Base-by-base conservation (phyloP, 2,888 invertebrate genomes). In the Erebia ligea region DNA sequence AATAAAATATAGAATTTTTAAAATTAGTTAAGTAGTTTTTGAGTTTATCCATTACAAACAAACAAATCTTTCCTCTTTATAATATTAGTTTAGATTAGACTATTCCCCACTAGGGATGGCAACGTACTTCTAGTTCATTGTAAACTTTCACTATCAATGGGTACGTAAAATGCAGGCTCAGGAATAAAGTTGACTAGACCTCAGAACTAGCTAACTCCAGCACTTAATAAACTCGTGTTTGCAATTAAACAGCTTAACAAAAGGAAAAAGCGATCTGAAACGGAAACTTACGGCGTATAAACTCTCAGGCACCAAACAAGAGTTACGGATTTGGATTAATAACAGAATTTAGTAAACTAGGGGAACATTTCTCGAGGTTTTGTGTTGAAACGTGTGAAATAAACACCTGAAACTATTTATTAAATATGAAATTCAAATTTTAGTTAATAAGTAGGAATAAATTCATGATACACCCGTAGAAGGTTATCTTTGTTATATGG, bases 381-480 rank as follows among this genome's bases (percentile, higher is more conserved):
- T 17, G 64, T 57, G 42, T 64, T 64, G 56, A 64, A 21, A 64
- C 63, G 64, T 64, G 64, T 57, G 48, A 69, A 63, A 69, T 63
- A 64, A 57, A 67, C 67, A 61, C 40, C 34, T 59, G 50, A 11
- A 10, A 34, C 61, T 61, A 52, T 61, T 61, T 58, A 59, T 34
- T 50, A 50, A 50, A 50, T 50, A 50, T 15, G 50, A n/a, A 50
- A 50, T 50, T 50, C 50, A 50, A 13, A 50, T 4, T 5, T 13
- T 4, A n/a, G 8, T 50, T 4, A 15, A 15, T 50, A 50, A 50
- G 50, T n/a, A n/a, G 50, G 50, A n/a, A 50, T 45, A 45, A 3
- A 42, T 9, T 11, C 42, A 42, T 34, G 11, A 42, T 8, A 10
- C 8, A 42, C 42, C 10, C 42, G 2, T 42, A 42, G 9, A 42